Evolutionary conservation across 2,113 vertebrate species (phyloP).

Genomic region (Notothenia coriiceps): DNA sequence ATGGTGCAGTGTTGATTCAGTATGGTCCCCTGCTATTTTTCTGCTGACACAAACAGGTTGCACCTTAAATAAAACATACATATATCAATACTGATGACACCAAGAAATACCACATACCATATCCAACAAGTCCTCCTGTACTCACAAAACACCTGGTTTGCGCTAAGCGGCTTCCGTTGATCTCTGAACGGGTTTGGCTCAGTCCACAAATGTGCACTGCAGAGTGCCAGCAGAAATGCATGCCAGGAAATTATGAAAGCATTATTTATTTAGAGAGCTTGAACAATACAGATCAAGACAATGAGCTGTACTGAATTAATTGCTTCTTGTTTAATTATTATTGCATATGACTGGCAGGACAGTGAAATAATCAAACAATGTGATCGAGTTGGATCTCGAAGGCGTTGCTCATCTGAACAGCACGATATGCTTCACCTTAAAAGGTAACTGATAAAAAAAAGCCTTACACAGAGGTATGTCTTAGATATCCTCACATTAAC

Average conservation of each 20-base stretch:
- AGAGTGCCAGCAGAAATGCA: conserved; percentile 17
- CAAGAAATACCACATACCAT: background rate
- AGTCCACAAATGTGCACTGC: conserved; percentile 39
- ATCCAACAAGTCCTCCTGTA: background rate
- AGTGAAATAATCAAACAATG: conserved; percentile 59
- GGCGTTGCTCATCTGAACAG: conserved; percentile 14
- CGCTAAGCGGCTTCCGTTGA: background rate
- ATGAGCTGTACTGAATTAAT: conserved; percentile 57
- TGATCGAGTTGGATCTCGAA: conserved; percentile 35
- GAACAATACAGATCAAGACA: conserved; percentile 66
- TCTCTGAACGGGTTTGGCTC: conserved; percentile 26
- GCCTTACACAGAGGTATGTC: conserved; percentile 31
- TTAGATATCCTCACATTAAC: conserved; percentile 40
- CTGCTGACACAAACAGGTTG: conserved; percentile 3
- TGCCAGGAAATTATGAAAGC: conserved; percentile 49
- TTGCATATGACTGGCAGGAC: conserved; percentile 32
- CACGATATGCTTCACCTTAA: conserved; percentile 49
- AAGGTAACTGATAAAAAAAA: conserved; percentile 40
- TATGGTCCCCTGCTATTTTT: conserved; percentile 17
- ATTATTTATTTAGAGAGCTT: conserved; percentile 62
- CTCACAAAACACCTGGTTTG: background rate
- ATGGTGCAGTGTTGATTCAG: conserved; percentile 3
- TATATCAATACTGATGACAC: background rate
- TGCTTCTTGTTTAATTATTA: conserved; percentile 52
- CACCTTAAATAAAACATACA: conserved; percentile 1